Percentiles rank a stretch among this genome's conserved stretches.
These are phyloP conservation scores for Metopolophium dirhodum DNA, from an alignment of 1,140 invertebrate species.

Conservation along the genomic window DNA sequence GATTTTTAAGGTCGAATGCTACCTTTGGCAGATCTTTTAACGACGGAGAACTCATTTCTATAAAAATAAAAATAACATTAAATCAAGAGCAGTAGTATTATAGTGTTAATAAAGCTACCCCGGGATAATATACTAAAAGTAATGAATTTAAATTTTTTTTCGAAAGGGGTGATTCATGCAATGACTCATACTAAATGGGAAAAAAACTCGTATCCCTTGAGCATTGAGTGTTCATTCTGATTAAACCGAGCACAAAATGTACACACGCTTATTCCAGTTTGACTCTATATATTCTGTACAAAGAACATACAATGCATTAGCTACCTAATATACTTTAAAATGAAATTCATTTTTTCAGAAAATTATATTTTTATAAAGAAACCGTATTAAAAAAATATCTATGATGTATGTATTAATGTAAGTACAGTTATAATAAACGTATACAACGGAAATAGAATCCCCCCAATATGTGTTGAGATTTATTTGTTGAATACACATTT, in stretches of 20 bases:
- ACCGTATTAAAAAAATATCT: not conserved
- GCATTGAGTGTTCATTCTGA: not conserved
- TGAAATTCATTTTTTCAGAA: not conserved
- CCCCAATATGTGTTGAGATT: not conserved
- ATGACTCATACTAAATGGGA: not conserved
- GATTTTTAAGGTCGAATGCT: slow-evolving; percentile 82
- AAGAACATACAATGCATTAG: not conserved
- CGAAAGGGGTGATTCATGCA: slow-evolving; percentile 26
- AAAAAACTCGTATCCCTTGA: not conserved
- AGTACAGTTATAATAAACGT: not conserved
- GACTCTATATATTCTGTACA: not conserved
- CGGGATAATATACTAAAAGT: too few species aligned
- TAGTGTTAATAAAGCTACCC: not conserved
- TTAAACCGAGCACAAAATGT: not conserved
- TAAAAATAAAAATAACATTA: not conserved
- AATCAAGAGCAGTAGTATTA: not conserved
- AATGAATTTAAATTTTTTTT: not conserved
- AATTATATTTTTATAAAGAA: not conserved
- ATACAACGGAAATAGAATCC: not conserved
- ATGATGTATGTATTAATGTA: not conserved
- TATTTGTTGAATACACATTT: slow-evolving; percentile 29
- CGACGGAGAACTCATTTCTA: slow-evolving; percentile 66
- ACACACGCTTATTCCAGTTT: not conserved
- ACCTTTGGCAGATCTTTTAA: slow-evolving; percentile 91
- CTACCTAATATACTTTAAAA: not conserved